A percentile compares a stretch with the other conserved stretches of the same genome.
Evolutionary conservation across 2,113 vertebrate genomes (phyloP).

Genomic region (Pao palembangensis): DNA sequence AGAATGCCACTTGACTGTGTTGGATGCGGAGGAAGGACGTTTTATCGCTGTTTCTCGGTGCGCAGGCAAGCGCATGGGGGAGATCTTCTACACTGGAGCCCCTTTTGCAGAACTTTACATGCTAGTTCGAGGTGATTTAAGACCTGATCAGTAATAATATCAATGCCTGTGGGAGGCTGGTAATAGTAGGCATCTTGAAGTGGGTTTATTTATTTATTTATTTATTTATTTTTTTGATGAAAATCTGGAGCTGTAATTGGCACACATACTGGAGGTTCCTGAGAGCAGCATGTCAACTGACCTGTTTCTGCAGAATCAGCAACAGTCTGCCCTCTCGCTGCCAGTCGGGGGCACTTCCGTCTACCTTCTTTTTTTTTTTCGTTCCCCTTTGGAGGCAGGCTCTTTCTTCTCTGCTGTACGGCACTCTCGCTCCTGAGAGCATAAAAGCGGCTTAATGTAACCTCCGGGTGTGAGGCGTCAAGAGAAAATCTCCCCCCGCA

Average conservation of each 20-base stretch:
- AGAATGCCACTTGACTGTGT: slow-evolving; percentile 40
- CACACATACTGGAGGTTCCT: slow-evolving; percentile 21
- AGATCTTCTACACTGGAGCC: too few species aligned
- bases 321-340: slow-evolving; percentile 28
- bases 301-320: slow-evolving; percentile 51
- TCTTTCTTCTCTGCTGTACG: slow-evolving; percentile 22
- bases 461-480: slow-evolving; percentile 47
- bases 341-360: slow-evolving; percentile 14
- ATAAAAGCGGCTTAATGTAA: slow-evolving; percentile 64
- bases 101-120: too few species aligned
- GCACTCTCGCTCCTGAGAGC: slow-evolving; percentile 33
- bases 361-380: slow-evolving; percentile 41
- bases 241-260: background rate
- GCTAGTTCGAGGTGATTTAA: too few species aligned
- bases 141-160: too few species aligned
- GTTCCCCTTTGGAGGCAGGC: background rate
- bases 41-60: slow-evolving; percentile 13
- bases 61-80: too few species aligned
- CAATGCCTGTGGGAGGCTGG: too few species aligned
- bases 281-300: slow-evolving; percentile 37
- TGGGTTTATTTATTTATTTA: too few species aligned
- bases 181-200: slow-evolving; percentile 11
- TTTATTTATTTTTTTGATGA: too few species aligned
- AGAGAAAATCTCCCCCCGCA: slow-evolving; percentile 19
- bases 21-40: slow-evolving; percentile 32